Conservation (phyloP, 2,113 vertebrate species). For the Elephas maximus region DNA sequence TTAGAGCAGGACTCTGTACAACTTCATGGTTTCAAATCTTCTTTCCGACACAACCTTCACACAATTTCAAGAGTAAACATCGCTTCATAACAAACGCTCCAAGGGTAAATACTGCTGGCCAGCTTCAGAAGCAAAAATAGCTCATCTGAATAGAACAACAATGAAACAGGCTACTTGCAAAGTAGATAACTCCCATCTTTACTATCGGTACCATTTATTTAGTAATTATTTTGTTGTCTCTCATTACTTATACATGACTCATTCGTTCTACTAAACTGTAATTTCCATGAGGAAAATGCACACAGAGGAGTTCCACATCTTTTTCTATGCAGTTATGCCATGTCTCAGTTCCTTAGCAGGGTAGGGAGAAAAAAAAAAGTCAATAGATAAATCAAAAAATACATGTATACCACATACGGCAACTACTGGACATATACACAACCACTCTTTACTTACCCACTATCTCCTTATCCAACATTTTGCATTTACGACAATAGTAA, state of each 20-base stretch:
- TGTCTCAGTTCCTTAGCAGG: neutral
- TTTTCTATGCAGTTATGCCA: slow-evolving; percentile 52
- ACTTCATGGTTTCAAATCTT: neutral
- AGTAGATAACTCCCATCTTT: neutral
- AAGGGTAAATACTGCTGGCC: neutral
- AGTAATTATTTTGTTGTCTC: slow-evolving; percentile 3
- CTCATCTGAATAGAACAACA: neutral
- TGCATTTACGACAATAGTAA: no score
- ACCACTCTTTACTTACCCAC: no score
- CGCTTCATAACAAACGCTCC: neutral
- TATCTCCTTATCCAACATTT: no score
- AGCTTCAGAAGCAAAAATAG: neutral
- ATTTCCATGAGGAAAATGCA: slow-evolving; percentile 26
- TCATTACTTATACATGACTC: slow-evolving; percentile 44
- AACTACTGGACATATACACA: neutral
- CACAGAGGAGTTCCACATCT: neutral
- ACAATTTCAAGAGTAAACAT: neutral
- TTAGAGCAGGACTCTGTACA: neutral
- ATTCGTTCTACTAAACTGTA: slow-evolving; percentile 39
- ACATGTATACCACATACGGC: neutral
- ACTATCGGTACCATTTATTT: neutral
- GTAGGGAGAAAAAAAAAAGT: slow-evolving; percentile 31
- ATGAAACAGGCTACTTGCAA: neutral
- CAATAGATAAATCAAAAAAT: slow-evolving; percentile 21
- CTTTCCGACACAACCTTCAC: neutral